A percentile compares a stretch with the other conserved stretches of the same genome.
Conservation (phyloP, 2,797 vertebrate species). For the Anabacerthia variegaticeps region DNA sequence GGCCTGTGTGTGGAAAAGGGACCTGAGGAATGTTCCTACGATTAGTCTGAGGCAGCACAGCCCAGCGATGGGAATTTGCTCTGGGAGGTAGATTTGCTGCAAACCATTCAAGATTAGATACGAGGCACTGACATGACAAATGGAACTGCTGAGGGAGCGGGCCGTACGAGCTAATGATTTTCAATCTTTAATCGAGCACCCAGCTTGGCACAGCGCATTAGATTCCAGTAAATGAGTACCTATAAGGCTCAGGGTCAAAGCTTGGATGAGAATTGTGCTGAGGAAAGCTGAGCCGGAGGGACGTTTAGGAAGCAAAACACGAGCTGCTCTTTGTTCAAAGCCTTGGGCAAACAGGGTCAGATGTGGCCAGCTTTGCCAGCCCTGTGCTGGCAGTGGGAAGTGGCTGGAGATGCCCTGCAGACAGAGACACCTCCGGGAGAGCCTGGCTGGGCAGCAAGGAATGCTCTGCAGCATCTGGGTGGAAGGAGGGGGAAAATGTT, state of each 20-base stretch:
- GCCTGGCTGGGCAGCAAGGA: not conserved
- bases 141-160: conserved; percentile 29
- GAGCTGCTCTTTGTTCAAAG: not conserved
- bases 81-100: conserved; percentile 31
- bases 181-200: conserved; percentile 71
- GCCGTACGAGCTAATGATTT: conserved; percentile 67
- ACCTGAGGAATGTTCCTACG: conserved; percentile 36
- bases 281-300: not conserved
- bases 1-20: conserved; percentile 4
- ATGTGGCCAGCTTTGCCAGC: not conserved
- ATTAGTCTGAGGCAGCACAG: conserved; percentile 20
- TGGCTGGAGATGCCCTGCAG: rapidly evolving
- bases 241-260: conserved; percentile 68
- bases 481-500: not conserved
- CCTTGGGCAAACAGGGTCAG: not conserved
- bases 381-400: not conserved
- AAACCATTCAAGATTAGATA: conserved; percentile 42
- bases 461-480: not conserved
- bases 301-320: not conserved
- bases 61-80: conserved; percentile 27
- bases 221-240: conserved; percentile 70
- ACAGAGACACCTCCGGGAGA: not conserved
- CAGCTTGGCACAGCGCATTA: conserved; percentile 44
- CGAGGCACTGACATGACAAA: conserved; percentile 62
- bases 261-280: not conserved